Evolutionary conservation across 2,113 vertebrate species (phyloP).

Genomic region (Poeciliopsis occidentalis): DNA sequence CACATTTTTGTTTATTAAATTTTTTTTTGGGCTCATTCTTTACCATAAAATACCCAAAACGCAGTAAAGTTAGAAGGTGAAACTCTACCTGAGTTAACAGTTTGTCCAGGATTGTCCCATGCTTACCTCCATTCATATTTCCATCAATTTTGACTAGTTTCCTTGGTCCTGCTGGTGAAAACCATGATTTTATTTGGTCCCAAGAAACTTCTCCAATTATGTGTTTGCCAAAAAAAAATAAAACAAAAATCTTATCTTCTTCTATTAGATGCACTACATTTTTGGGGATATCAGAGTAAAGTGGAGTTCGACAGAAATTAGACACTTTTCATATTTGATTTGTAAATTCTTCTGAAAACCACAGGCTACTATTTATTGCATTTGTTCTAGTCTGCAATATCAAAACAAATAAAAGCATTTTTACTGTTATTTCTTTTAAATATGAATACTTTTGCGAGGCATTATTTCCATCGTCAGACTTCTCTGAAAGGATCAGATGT

Average conservation of each 20-base stretch:
- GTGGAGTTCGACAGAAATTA: too few relatives aligned
- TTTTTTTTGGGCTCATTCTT: too few relatives aligned
- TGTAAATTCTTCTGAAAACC: too few relatives aligned
- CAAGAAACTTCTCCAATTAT: background rate
- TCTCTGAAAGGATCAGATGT: conserved; percentile 30
- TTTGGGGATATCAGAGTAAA: too few relatives aligned
- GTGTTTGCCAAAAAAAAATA: background rate
- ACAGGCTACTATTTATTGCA: background rate
- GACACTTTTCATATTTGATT: too few relatives aligned
- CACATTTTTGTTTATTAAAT: too few relatives aligned
- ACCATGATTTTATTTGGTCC: background rate
- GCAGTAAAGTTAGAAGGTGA: background rate
- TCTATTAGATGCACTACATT: background rate
- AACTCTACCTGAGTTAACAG: background rate
- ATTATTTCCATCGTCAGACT: background rate
- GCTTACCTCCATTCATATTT: too few relatives aligned
- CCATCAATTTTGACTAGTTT: background rate
- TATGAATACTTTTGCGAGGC: background rate
- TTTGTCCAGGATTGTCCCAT: too few relatives aligned
- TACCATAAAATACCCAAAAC: too few relatives aligned
- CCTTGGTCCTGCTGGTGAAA: background rate
- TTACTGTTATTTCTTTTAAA: too few relatives aligned
- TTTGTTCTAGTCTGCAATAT: background rate
- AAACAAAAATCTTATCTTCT: background rate
- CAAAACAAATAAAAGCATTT: background rate